Base-by-base conservation (phyloP, 2,113 vertebrate species). In the Bothrops jararaca region DNA sequence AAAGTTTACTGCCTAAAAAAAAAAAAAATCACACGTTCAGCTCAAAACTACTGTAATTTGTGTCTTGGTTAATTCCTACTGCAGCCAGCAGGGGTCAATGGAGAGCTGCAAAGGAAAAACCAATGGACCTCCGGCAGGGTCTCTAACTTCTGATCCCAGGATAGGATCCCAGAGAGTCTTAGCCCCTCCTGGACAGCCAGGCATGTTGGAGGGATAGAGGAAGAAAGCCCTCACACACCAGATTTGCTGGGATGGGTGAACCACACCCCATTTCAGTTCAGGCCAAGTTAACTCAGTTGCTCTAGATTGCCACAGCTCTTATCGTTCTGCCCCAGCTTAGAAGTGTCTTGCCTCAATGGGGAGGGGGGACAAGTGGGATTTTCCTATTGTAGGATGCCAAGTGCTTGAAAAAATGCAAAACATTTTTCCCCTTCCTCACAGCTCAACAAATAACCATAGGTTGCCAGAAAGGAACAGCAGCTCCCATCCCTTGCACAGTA, bases 11-110 rank as follows among this genome's bases (percentile, higher is more conserved):
- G 45, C n/a, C 85, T 20, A 39, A 20, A 48, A n/a, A n/a, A n/a
- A 48, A 39, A 20, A 48, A 48, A 69, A 45, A 48, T 24, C 57
- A 24, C n/a, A 29, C 9, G 57, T 24, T 20, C 34, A 50, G 23
- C 24, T 34, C 58, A 85, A 50, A 91, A 91, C 12, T 11, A 26
- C 85, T 34, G 39, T 2, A 48, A 80, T 80, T 80, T 80, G 34
- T 53, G 12, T 15, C 69, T 23, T 58, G 1, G 54, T 48, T 52
- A 53, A 34, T 93, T 60, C 93, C 93, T 89, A 90, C 39, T 91
- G 90, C 23, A 57, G 34, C 57, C 91, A 90, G 93, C 48, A 94
- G 91, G 69, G 90, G 88, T 87, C 94, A 94, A 69, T 26, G 89
- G 29, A 45, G 86, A 60, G 93, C 90, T 57, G 54, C 39, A 85